Evolutionary conservation across 2,113 vertebrate genomes (phyloP).

Genomic region (Jaculus jaculus): DNA sequence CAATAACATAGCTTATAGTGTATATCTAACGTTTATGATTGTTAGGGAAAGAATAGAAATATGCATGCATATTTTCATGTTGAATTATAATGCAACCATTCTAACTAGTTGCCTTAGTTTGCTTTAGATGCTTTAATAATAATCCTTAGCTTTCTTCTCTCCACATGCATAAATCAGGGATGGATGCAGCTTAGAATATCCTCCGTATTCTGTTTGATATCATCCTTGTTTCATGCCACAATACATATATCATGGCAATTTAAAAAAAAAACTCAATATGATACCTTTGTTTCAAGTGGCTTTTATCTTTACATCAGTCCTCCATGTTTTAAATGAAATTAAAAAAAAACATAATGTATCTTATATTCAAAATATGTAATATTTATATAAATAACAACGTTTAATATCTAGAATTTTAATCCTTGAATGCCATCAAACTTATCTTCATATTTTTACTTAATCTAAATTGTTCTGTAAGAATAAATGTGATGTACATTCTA

Average conservation of each 20-base stretch:
- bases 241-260: background rate
- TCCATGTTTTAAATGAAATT: background rate
- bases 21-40: background rate
- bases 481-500: background rate
- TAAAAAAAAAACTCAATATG: background rate
- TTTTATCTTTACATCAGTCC: background rate
- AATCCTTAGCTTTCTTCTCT: background rate
- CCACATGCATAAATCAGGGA: background rate
- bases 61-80: no score
- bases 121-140: background rate
- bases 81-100: no score
- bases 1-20: background rate
- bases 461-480: background rate
- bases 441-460: background rate
- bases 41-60: no score
- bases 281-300: background rate
- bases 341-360: no score
- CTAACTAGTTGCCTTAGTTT: background rate
- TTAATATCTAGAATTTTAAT: background rate
- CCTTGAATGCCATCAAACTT: background rate
- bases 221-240: background rate
- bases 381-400: background rate
- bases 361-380: no score
- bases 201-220: background rate
- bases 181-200: background rate